These are phyloP conservation scores for Tetranychus urticae DNA, from an alignment of 1,140 invertebrate genomes.

Conservation along the genomic window DNA sequence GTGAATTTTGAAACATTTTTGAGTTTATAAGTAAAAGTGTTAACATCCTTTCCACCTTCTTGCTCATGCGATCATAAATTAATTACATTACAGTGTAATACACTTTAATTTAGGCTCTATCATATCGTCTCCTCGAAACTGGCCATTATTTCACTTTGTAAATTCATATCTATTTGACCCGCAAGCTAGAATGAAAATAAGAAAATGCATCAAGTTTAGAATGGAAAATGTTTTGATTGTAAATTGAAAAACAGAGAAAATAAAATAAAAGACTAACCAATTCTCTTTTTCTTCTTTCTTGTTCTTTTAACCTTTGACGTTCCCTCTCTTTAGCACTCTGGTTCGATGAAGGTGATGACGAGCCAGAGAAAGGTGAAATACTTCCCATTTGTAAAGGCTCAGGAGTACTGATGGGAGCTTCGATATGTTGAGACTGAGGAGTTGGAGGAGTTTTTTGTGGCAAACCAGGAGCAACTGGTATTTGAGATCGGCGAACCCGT, in stretches of 20 bases:
- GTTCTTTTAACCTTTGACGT: slow-evolving; percentile 46
- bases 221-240: neutral
- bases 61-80: neutral
- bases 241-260: neutral
- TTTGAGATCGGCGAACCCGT: slow-evolving; percentile 28
- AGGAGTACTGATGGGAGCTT: neutral
- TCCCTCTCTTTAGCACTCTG: slow-evolving; percentile 34
- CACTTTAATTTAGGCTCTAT: neutral
- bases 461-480: slow-evolving; percentile 7
- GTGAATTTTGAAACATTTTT: no score
- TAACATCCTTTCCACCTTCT: neutral
- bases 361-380: slow-evolving; percentile 8
- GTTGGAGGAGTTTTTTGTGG: slow-evolving; percentile 3
- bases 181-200: slow-evolving; percentile 50
- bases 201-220: neutral
- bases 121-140: slow-evolving; percentile 81
- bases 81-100: neutral
- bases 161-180: slow-evolving; percentile 88
- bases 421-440: slow-evolving; percentile 10
- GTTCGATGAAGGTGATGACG: slow-evolving; percentile 5
- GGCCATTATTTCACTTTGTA: slow-evolving; percentile 91
- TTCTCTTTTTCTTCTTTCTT: slow-evolving; percentile 65
- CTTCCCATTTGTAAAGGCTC: neutral
- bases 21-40: no score
- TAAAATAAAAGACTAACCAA: slow-evolving; percentile 39